A percentile compares a stretch with the other conserved stretches of the same genome.
phyloP scores from a whole-genome alignment of 1,140 invertebrate species.

The Protaetia brevitarsis region DNA sequence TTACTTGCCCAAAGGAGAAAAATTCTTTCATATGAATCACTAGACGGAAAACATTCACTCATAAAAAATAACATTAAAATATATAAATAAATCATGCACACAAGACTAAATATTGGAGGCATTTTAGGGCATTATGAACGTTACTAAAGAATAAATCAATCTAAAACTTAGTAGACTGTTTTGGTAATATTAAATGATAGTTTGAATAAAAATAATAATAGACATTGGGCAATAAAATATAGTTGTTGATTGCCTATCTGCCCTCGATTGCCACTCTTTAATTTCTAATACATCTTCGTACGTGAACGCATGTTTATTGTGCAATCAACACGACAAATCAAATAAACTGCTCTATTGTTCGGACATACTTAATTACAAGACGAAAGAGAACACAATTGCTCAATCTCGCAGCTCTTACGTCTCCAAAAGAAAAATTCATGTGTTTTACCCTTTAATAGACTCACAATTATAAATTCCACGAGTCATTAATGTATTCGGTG shows the following conservation, averaged over 20 bases:
- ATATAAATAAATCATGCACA: too few species aligned
- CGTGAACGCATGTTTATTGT: not conserved
- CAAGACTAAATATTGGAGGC: too few species aligned
- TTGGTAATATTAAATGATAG: too few species aligned
- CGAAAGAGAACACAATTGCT: not conserved
- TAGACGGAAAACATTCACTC: too few species aligned
- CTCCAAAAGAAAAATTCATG: too few species aligned
- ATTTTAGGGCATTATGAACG: too few species aligned
- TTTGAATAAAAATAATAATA: not conserved
- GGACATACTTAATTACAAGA: not conserved
- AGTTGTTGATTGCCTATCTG: not conserved
- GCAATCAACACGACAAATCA: slow-evolving; percentile 5
- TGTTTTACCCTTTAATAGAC: not conserved
- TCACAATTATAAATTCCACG: slow-evolving; percentile 9
- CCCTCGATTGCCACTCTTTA: not conserved
- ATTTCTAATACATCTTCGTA: not conserved
- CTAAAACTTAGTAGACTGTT: too few species aligned
- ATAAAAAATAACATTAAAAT: too few species aligned
- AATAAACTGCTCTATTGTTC: not conserved
- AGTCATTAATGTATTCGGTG: slow-evolving; percentile 9
- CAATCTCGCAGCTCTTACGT: too few species aligned
- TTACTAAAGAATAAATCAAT: too few species aligned
- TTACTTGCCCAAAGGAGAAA: too few species aligned
- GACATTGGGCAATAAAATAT: not conserved
- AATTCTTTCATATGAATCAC: too few species aligned